A percentile compares a stretch with the other conserved stretches of the same genome.
phyloP scores from a whole-genome alignment of 2,797 vertebrate species.

The Neomorphus geoffroyi region DNA sequence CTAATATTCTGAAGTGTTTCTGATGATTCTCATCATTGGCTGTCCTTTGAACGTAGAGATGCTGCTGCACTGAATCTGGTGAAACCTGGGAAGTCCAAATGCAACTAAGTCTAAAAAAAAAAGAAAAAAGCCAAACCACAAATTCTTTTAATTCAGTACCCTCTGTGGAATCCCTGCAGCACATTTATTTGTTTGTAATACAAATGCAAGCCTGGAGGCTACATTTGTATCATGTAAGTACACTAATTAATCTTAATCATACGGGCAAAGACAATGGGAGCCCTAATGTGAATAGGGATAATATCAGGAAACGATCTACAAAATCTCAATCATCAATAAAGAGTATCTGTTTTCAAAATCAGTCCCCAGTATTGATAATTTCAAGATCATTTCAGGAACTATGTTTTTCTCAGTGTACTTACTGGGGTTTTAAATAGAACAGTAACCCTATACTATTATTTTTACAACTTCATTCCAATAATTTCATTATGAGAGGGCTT shows the following conservation, averaged over 20 bases:
- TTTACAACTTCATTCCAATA: conserved; percentile 34
- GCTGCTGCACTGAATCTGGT: not conserved
- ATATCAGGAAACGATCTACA: not conserved
- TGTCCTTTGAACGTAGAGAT: not conserved
- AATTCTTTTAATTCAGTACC: not conserved
- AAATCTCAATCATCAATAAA: not conserved
- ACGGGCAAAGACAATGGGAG: not conserved
- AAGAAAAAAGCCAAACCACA: not conserved
- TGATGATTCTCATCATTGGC: not conserved
- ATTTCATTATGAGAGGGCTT: not conserved
- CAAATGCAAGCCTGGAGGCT: not conserved
- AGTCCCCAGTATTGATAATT: not conserved
- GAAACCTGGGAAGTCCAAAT: not conserved
- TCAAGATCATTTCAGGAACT: conserved; percentile 29
- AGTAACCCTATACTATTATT: not conserved
- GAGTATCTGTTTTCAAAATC: not conserved
- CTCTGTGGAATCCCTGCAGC: not conserved
- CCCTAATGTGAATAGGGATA: not conserved
- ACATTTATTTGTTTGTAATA: not conserved
- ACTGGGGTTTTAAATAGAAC: conserved; percentile 36
- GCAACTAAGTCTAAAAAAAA: not conserved
- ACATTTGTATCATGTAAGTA: not conserved
- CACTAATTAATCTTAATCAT: not conserved
- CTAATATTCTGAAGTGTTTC: not conserved
- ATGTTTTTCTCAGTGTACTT: not conserved